A percentile compares a stretch with the other conserved stretches of the same genome.
phyloP scores from a whole-genome alignment of 2,888 invertebrate genomes.

The Synergus itoensis region DNA sequence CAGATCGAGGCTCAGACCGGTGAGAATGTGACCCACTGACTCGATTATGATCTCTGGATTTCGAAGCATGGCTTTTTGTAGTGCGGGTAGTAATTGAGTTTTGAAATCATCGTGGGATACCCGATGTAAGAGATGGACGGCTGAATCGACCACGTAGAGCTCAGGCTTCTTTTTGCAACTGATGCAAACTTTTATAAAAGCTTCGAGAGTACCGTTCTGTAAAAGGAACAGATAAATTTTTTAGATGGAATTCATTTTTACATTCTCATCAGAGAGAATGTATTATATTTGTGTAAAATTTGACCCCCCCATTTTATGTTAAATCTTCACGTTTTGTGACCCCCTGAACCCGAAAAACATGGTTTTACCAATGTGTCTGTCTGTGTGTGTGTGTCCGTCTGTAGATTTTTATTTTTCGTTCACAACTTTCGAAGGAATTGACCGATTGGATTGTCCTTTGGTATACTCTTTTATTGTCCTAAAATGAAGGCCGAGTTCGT shows the following conservation, averaged over 20 bases:
- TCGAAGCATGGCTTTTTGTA: constrained; percentile 94
- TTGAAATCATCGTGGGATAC: constrained; percentile 86
- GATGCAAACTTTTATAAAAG: constrained; percentile 88
- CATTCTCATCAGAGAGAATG: too few relatives aligned
- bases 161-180: constrained; percentile 88
- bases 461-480: too few relatives aligned
- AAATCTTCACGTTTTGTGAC: too few relatives aligned
- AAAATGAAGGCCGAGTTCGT: too few relatives aligned
- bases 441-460: too few relatives aligned
- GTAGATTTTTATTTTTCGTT: too few relatives aligned
- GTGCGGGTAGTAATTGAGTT: constrained; percentile 86
- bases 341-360: too few relatives aligned
- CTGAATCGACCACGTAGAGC: constrained; percentile 83
- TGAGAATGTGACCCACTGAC: constrained; percentile 88
- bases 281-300: too few relatives aligned
- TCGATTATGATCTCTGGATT: constrained; percentile 95
- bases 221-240: constrained; percentile 59
- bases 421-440: too few relatives aligned
- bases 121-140: constrained; percentile 83
- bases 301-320: too few relatives aligned
- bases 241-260: background rate
- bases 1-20: constrained; percentile 86
- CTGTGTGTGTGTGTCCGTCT: too few relatives aligned
- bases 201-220: constrained; percentile 84
- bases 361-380: too few relatives aligned